Evolutionary conservation across 2,113 vertebrate genomes (phyloP).

Genomic region (Baryphthengus martii): DNA sequence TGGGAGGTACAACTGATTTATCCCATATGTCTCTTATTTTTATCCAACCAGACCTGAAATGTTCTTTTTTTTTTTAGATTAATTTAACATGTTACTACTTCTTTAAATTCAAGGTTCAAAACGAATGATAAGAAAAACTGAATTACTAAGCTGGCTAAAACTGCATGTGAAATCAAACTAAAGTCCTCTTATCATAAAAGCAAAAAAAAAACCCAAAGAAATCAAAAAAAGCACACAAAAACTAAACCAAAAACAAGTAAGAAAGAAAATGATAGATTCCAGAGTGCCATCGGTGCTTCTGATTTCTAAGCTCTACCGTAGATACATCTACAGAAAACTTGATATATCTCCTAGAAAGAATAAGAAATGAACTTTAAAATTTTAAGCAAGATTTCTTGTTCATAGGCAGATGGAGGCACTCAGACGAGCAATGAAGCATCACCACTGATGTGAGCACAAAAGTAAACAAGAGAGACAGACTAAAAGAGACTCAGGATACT

Average conservation of each 20-base stretch:
- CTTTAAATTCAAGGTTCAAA: slow-evolving; percentile 46
- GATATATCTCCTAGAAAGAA: slow-evolving; percentile 54
- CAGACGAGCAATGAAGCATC: slow-evolving; percentile 23
- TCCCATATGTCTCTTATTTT: slow-evolving; percentile 38
- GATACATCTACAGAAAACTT: slow-evolving; percentile 50
- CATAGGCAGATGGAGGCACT: slow-evolving; percentile 66
- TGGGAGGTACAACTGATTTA: slow-evolving; percentile 32
- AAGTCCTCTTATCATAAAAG: slow-evolving; percentile 44
- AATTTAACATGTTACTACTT: slow-evolving; percentile 23
- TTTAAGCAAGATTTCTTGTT: slow-evolving; percentile 64
- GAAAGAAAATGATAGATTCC: neutral
- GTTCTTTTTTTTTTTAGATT: slow-evolving; percentile 9
- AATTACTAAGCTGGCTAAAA: slow-evolving; percentile 33
- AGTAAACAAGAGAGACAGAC: slow-evolving; percentile 19
- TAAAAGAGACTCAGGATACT: neutral
- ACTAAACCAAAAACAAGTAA: neutral
- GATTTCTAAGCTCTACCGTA: slow-evolving; percentile 55
- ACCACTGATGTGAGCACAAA: slow-evolving; percentile 38
- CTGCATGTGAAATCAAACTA: slow-evolving; percentile 39
- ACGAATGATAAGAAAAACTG: slow-evolving; percentile 38
- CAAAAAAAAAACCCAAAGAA: neutral
- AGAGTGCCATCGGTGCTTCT: slow-evolving; percentile 24
- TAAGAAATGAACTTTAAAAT: slow-evolving; percentile 56
- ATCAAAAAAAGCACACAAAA: no score
- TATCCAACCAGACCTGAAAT: slow-evolving; percentile 21